These are phyloP conservation scores for Caiman crocodilus DNA, from an alignment of 2,797 vertebrate genomes.

Conservation along the genomic window DNA sequence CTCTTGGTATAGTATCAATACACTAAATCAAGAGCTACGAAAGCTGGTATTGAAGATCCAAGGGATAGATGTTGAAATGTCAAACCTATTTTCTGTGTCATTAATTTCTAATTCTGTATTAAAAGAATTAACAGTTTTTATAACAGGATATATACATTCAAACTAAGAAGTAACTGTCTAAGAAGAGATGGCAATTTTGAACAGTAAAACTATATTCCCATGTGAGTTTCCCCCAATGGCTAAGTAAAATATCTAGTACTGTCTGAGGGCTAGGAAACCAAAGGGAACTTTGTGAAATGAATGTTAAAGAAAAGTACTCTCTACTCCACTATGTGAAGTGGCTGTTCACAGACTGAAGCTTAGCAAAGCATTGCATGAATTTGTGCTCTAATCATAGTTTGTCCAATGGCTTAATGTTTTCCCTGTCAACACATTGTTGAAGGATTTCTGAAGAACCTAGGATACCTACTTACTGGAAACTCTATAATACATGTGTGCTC, in stretches of 20 bases:
- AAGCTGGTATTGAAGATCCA: slow-evolving; percentile 14
- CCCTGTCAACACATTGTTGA: not conserved
- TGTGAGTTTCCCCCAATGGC: not conserved
- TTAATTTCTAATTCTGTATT: slow-evolving; percentile 49
- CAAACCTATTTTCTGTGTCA: not conserved
- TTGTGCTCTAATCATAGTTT: not conserved
- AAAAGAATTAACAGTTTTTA: not conserved
- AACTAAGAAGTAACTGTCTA: not conserved
- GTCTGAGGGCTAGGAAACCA: not conserved
- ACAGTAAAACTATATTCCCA: not conserved
- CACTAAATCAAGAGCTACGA: slow-evolving; percentile 35
- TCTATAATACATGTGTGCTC: not conserved
- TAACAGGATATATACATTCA: not conserved
- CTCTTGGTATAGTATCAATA: slow-evolving; percentile 2
- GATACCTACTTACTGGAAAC: not conserved
- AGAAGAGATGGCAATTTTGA: not conserved
- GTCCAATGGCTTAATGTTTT: not conserved
- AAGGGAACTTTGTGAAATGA: not conserved
- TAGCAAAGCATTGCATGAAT: rapidly evolving
- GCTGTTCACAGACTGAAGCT: not conserved
- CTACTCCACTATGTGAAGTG: rapidly evolving
- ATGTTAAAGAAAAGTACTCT: not conserved
- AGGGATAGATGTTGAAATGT: not conserved
- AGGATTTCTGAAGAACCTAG: not conserved
- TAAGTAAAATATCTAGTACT: not conserved